Percentiles rank a stretch among this genome's conserved stretches.
phyloP scores from a whole-genome alignment of 2,113 vertebrate genomes.

The Seriola aureovittata region DNA sequence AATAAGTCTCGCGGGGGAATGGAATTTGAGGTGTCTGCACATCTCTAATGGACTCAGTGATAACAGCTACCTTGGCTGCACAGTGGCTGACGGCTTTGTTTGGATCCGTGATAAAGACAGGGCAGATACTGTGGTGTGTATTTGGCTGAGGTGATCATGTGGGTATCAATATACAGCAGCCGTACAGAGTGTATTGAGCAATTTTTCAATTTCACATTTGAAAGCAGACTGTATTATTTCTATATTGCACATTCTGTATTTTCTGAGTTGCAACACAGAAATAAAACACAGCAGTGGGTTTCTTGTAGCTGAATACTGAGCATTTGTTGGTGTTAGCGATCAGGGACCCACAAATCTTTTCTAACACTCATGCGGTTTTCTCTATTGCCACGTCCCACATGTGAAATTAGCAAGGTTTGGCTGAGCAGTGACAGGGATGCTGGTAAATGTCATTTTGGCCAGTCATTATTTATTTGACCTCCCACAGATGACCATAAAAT shows the following conservation, averaged over 20 bases:
- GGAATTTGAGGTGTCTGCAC: slow-evolving; percentile 50
- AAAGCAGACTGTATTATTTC: slow-evolving; percentile 16
- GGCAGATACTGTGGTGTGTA: slow-evolving; percentile 11
- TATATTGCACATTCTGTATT: neutral
- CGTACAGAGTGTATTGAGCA: neutral
- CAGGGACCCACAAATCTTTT: neutral
- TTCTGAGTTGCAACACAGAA: neutral
- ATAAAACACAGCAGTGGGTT: neutral
- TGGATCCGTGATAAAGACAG: slow-evolving; percentile 47
- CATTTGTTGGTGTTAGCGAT: neutral
- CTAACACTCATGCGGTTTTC: neutral
- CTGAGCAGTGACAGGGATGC: neutral
- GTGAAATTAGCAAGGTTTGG: neutral
- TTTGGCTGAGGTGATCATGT: slow-evolving; percentile 24
- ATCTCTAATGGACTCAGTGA: slow-evolving; percentile 72
- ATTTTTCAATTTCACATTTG: slow-evolving; percentile 47
- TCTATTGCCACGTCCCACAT: neutral
- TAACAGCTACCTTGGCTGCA: slow-evolving; percentile 58
- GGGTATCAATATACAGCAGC: slow-evolving; percentile 22
- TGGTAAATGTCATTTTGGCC: slow-evolving; percentile 13
- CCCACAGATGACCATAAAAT: slow-evolving; percentile 51
- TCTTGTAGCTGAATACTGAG: neutral
- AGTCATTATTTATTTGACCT: slow-evolving; percentile 56
- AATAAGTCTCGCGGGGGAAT: slow-evolving; percentile 56
- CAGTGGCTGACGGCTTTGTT: slow-evolving; percentile 61